Evolutionary conservation across 2,113 vertebrate species (phyloP).

Genomic region (Sapajus apella): DNA sequence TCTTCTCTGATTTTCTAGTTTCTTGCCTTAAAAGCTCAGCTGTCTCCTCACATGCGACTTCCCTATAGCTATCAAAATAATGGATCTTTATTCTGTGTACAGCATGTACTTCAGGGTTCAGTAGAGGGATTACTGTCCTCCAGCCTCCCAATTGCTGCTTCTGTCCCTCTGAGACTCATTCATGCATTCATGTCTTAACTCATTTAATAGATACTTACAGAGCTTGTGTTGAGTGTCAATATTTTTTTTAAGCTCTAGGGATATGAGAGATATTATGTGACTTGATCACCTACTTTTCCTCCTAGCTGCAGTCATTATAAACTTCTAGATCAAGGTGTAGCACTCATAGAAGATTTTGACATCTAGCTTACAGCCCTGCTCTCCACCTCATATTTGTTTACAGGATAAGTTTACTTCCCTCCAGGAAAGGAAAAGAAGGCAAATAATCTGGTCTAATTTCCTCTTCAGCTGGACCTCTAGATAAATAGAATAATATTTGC

Average conservation of each 20-base stretch:
- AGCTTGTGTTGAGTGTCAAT: not conserved
- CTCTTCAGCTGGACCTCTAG: not conserved
- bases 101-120: fast-evolving
- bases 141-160: not conserved
- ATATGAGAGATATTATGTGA: not conserved
- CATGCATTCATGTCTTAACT: not conserved
- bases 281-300: not conserved
- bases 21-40: not conserved
- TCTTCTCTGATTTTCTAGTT: not conserved
- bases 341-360: not conserved
- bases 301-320: not conserved
- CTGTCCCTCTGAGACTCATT: not conserved
- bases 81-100: not conserved
- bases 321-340: not conserved
- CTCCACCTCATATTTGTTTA: not conserved
- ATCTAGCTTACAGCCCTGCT: not conserved
- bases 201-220: not conserved
- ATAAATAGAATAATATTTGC: not conserved
- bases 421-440: not conserved
- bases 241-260: not conserved
- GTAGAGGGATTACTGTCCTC: not conserved
- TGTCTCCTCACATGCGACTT: not conserved
- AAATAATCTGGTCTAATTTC: not conserved
- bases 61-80: not conserved
- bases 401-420: not conserved